Evolutionary conservation across 2,888 invertebrate species (phyloP), one percentile per base, ranked within the genome.

Genomic region (Axea sp.): DNA sequence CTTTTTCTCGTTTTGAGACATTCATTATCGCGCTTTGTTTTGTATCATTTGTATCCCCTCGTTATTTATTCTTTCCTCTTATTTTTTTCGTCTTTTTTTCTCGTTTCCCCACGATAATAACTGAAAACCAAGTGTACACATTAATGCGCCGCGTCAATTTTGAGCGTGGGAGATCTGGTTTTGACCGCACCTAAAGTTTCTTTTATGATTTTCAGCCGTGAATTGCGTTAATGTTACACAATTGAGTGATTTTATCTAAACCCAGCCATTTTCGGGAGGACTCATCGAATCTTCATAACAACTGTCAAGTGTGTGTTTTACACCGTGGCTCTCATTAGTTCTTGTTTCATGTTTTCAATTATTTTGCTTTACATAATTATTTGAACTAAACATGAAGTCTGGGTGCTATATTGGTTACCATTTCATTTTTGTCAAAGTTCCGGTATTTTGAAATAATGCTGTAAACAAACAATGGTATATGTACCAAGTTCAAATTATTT

Each of bases 81-180:
- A n/a, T n/a, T n/a, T 14, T 26, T 33, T 22, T 7, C 12, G 4
- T 3, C 2, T 19, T 31, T 19, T 6, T 14, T 31, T 55, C 30
- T 17, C 8, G 0, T 17, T 28, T 5, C 26, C 35, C 30, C 7
- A 11, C 1, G 12, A 37, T 49, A 37, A 49, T 26, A 14, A 11
- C n/a, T 30, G 59, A 22, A 51, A 68, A 49, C 19, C 43, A 67
- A 74, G 62, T 11, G 22, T 7, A 28, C 12, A 31, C 7, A 12
- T 12, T 5, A 31, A 5, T 24, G 72, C 69, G 57, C 71, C 30
- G 72, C 69, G 57, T 73, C 62, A 41, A 71, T 60, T 71, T 64
- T 11, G 28, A 79, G 81, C 82, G 82, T 82, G 82, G 82, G 82
- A 76, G 82, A 81, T 76, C 83, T 77, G 82, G 83, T 82, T 83